These are phyloP conservation scores for zebrafish (Danio rerio) DNA, from an alignment of 2,113 vertebrate genomes.

Conservation along the genomic window DNA sequence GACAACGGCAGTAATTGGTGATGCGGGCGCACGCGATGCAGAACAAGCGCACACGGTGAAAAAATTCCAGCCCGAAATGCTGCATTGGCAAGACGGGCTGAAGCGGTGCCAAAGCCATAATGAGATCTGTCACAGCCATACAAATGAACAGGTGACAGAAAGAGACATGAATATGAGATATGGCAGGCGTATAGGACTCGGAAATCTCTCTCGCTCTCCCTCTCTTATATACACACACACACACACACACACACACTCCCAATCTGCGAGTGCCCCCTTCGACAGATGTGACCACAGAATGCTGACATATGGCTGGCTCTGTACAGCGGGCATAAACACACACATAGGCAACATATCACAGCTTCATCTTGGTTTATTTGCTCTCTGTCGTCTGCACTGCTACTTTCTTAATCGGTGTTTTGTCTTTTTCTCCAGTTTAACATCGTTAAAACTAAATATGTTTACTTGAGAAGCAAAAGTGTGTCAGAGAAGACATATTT, in stretches of 20 bases:
- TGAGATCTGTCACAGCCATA: constrained; percentile 79
- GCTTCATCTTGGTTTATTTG: constrained; percentile 52
- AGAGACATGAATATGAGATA: constrained; percentile 71
- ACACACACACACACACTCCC: constrained; percentile 44
- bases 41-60: constrained; percentile 61
- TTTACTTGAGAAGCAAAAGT: too few species aligned
- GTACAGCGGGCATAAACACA: constrained; percentile 51
- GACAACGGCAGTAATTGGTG: constrained; percentile 45
- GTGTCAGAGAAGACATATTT: not conserved
- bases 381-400: constrained; percentile 9
- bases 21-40: not conserved
- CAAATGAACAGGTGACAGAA: constrained; percentile 79
- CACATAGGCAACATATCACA: constrained; percentile 49
- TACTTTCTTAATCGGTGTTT: constrained; percentile 7
- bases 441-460: not conserved
- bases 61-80: constrained; percentile 73
- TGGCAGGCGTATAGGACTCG: constrained; percentile 33
- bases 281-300: constrained; percentile 61
- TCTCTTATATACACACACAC: constrained; percentile 29
- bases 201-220: constrained; percentile 30
- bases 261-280: constrained; percentile 45
- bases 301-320: constrained; percentile 58
- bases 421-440: not conserved
- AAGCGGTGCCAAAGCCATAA: constrained; percentile 79
- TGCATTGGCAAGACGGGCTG: constrained; percentile 77